Base-by-base conservation (phyloP, 2,797 vertebrate species). In the Hemibagrus guttatus region DNA sequence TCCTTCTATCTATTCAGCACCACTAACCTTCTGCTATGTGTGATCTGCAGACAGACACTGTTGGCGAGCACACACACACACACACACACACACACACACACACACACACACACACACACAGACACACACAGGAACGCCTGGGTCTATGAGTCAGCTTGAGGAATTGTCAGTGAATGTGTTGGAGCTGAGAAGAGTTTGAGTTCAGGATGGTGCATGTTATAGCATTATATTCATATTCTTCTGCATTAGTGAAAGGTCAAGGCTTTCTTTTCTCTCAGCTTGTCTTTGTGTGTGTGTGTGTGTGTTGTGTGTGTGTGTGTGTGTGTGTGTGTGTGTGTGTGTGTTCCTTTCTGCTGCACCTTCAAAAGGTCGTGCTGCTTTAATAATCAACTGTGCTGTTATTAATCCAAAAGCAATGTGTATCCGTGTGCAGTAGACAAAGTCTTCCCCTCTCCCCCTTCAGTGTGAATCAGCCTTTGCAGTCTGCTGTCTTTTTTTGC, bases 211-310 rank as follows among this genome's bases (percentile, higher is more conserved):
- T 28, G 26, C 56, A 26, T 21, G 63, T 84, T 80, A 87, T 74
- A 42, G 59, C 63, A 85, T 82, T 85, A 56, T 59, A 35, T 35
- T 87, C 64, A 69, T 64, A 80, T 68, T 35, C 78, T 64, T 42
- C 54, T n/a, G 66, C 46, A 59, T 78, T 39, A 82, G 56, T 66
- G 31, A 92, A 94, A 94, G 93, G 93, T 93, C 92, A 92, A 61
- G 76, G 1, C 39, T 89, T 79, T 89, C 88, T 89, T 90, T 19
- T 83, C 56, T 19, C 69, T 49, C 58, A 54, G 68, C 31, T 74
- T n/a, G 85, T 59, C 39, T 92, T 56, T 2, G 86, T 83, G 85
- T 75, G 46, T 54, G 11, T 69, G 46, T 54, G 11, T 69, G 46
- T 54, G 11, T 69, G 42, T 46, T 46, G 42, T 46, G 42, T 46